Evolutionary conservation across 2,113 vertebrate genomes (phyloP), one percentile per base, ranked within the genome.

Genomic region (Thinocorus orbignyianus): DNA sequence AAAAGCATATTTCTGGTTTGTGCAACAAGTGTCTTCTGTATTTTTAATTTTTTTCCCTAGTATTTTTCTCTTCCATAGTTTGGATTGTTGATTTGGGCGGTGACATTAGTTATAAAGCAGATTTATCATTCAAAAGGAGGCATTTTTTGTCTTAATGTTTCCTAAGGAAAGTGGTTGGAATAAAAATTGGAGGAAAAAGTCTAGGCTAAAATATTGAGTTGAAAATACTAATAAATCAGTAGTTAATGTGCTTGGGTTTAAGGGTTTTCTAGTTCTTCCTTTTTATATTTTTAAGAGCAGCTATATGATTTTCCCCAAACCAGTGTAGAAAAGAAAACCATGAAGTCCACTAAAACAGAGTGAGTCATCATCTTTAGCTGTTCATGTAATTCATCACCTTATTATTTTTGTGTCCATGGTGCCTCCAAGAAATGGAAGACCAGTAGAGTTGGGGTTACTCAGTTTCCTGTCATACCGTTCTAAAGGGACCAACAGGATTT

Each of bases 11-110:
- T 93, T 96, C 39, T 93, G 18, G 16, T 39, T 58, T 71, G 19
- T 2, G 0, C 42, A 62, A 39, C 4, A n/a, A 31, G 4, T 25
- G 17, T 84, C 24, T 91, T 80, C 8, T 46, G 2, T 39, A 23
- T 2, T 2, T 42, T 22, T 14, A 65, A 7, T 10, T 31, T 52
- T 18, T 25, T 22, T 41, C 3, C 1, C 8, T 46, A 17, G 2
- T 74, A 6, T 66, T 74, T 76, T 61, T 39, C 17, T 71, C 25
- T 60, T 33, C 15, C 3, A 5, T 26, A 1, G 51, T 79, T 68
- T 90, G 7, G 2, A 15, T 61, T 80, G 14, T 51, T 6, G 2
- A 17, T 88, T 78, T 54, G 64, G 11, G 7, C 77, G 22, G 4
- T 39, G 62, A 28, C 11, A 16, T 22, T 55, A 64, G 42, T 37